Base-by-base conservation (phyloP, 2,113 vertebrate species). In the Ivindomyrus marchei region DNA sequence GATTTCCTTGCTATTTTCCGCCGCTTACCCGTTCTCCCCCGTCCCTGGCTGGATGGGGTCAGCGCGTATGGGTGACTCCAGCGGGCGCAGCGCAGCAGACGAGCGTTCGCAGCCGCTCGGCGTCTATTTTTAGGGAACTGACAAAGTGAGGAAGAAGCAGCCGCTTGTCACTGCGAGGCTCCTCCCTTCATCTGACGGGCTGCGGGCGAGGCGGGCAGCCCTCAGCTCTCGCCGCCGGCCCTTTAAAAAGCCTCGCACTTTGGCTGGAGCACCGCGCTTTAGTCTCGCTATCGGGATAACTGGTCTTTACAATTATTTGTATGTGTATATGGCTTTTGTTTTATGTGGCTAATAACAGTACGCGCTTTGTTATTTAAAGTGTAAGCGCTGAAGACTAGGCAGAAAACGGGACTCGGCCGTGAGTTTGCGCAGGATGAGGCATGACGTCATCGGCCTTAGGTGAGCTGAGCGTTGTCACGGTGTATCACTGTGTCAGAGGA, bases 71-170 rank as follows among this genome's bases (percentile, higher is more conserved):
- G 94, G 94, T 94, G 95, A 93, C 94, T 95, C 95, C 95, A 88
- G 90, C 94, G 94, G 94, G 95, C 91, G 91, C 92, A 90, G 88
- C 91, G 92, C 88, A 91, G 91, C 93, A 91, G 92, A 94, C 95
- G 94, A 93, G 95, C 95, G 95, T 95, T 96, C 96, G 95, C 94
- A 42, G 94, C 95, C 95, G 93, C 94, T 94, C 94, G 86, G 94
- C 90, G 94, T 96, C 95, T 95, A 96, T 96, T 96, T 96, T 96
- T 96, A 94, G 95, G 95, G 94, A 95, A 94, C 94, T 95, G 95
- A 96, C 96, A 96, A 96, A 96, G 95, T 96, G 96, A 92, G 94
- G 94, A 95, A 80, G 95, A 95, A 94, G 94, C 94, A 93, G 94
- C 92, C 93, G 95, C 95, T 95, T 96, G 96, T 96, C 95, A 95